Base-by-base conservation (phyloP, 1,140 invertebrate genomes). In the Leptonema lineaticorne region DNA sequence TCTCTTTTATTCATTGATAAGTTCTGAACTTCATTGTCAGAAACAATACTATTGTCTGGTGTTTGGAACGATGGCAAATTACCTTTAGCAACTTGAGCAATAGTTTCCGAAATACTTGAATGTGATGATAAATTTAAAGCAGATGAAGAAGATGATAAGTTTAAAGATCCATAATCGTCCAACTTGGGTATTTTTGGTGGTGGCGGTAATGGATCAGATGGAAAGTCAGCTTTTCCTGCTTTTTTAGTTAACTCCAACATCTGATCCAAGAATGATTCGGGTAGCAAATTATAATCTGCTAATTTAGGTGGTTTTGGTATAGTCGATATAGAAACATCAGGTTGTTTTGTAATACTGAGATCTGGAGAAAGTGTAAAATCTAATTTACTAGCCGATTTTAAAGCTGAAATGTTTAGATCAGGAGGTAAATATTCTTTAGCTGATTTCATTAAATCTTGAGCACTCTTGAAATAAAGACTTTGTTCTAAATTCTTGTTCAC, bases 221-320 rank as follows among this genome's bases (percentile, higher is more conserved):
- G 74, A 69, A 81, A 83, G 69, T 83, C 81, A 0, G 80, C 77
- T 75, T 81, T 78, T 7, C 80, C 82, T 0, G 81, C 81, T 70
- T 83, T 83, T 64, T 82, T 83, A 0, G 80, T 83, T 57, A 82
- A 70, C 69, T 83, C 81, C 41, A 82, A 73, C 81, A 83, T 82
- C 74, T 83, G 81, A 74, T 80, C 82, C 37, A 83, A 74, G 71
- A 81, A 82, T 9, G 80, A 80, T 59, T 82, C 81, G 5, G 81
- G 75, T 73, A 79, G 76, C 65, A 81, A 80, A 24, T 77, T 71
- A 63, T 68, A 73, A 20, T 73, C 72, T 6, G 69, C 63, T 2
- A 73, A n/a, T 56, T 73, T 73, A 0, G 69, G 69, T 16, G 53
- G 24, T 48, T 73, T 73, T 18, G 67, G 41, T 53, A 73, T 69